Percentiles rank a stretch among this genome's conserved stretches.
Conservation (phyloP, 2,888 invertebrate species). For the Sicus ferrugineus region DNA sequence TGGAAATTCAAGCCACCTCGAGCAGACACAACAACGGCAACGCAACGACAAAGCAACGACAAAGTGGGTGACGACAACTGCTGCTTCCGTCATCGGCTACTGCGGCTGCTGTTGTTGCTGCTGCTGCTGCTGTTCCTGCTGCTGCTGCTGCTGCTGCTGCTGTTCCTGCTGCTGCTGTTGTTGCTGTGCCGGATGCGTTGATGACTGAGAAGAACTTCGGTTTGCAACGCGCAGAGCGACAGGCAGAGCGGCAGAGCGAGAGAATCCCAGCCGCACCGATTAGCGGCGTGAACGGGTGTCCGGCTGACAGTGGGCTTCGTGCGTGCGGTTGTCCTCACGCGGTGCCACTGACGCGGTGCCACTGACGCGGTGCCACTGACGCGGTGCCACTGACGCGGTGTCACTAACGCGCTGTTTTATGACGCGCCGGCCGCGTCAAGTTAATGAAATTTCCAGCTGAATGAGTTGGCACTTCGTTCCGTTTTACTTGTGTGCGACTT, state of each 20-base stretch:
- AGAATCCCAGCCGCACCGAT: neutral
- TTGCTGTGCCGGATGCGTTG: conserved; percentile 5
- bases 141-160: too few relatives aligned
- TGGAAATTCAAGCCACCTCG: conserved; percentile 12
- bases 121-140: too few relatives aligned
- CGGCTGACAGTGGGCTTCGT: neutral
- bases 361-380: conserved; percentile 2
- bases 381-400: neutral
- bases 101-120: too few relatives aligned
- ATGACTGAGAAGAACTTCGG: conserved; percentile 29
- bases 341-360: neutral
- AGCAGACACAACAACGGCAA: conserved; percentile 19
- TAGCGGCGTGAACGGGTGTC: neutral
- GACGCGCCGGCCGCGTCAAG: conserved; percentile 16
- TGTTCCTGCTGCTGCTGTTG: too few relatives aligned
- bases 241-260: neutral
- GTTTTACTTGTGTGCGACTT: too few relatives aligned
- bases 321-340: too few relatives aligned
- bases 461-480: conserved; percentile 42
- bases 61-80: conserved; percentile 11
- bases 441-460: conserved; percentile 60
- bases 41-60: too few relatives aligned
- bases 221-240: conserved; percentile 11
- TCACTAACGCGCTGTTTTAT: conserved; percentile 17
- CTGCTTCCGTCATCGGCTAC: conserved; percentile 2